phyloP scores from a whole-genome alignment of 2,888 invertebrate genomes.

The Gortyna flavago region DNA sequence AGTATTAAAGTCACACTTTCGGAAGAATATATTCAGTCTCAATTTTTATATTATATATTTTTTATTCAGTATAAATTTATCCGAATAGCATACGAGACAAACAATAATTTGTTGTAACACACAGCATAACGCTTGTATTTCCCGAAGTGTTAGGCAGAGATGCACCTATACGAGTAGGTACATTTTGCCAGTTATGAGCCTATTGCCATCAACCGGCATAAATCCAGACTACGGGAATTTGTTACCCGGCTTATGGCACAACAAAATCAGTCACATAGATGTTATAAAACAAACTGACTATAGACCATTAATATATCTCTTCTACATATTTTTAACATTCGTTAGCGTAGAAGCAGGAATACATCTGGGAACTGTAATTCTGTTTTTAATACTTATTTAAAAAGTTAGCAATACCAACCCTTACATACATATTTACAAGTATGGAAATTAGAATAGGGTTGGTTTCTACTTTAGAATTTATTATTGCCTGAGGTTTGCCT shows the following conservation, averaged over 20 bases:
- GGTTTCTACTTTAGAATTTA: conserved; percentile 17
- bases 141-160: too few species aligned
- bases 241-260: neutral
- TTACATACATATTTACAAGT: conserved; percentile 28
- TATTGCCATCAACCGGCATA: too few species aligned
- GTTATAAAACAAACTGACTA: conserved; percentile 1
- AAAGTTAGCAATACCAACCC: conserved; percentile 12
- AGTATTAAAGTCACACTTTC: too few species aligned
- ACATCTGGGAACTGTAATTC: conserved; percentile 16
- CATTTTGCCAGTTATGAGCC: too few species aligned
- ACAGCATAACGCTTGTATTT: too few species aligned
- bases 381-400: conserved; percentile 16
- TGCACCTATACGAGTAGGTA: too few species aligned
- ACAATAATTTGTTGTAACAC: neutral
- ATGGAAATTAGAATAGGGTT: conserved; percentile 24
- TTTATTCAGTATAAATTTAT: too few species aligned
- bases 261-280: neutral
- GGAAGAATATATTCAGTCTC: too few species aligned
- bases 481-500: conserved; percentile 22
- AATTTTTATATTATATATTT: too few species aligned
- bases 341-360: conserved; percentile 11
- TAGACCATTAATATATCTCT: conserved; percentile 3
- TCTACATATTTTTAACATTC: neutral
- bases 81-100: too few species aligned
- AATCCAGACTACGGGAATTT: too few species aligned